A percentile compares a stretch with the other conserved stretches of the same genome.
These are phyloP conservation scores for Lucifuga dentata DNA, from an alignment of 2,113 vertebrate species.

Conservation along the genomic window DNA sequence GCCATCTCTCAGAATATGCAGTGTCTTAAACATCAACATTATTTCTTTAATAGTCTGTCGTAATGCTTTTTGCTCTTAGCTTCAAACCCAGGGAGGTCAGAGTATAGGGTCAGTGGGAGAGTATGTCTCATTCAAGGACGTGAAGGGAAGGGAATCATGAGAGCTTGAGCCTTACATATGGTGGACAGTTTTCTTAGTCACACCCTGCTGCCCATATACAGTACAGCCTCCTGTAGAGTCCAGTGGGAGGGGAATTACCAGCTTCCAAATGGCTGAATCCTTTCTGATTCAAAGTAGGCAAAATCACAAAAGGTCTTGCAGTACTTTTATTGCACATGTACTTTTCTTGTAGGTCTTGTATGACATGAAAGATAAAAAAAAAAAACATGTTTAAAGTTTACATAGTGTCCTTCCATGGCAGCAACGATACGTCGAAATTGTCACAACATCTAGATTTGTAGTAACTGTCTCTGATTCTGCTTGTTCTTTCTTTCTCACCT, in stretches of 20 bases:
- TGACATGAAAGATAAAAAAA: too few relatives aligned
- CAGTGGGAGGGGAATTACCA: too few relatives aligned
- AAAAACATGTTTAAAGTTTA: background rate
- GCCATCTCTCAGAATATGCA: constrained; percentile 34
- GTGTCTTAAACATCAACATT: constrained; percentile 31
- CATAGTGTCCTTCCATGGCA: background rate
- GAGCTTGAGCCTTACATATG: background rate
- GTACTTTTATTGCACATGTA: too few relatives aligned
- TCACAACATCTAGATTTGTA: background rate
- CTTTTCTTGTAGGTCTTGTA: too few relatives aligned
- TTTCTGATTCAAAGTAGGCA: too few relatives aligned
- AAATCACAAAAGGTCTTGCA: too few relatives aligned
- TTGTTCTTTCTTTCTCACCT: background rate
- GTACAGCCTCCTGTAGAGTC: too few relatives aligned
- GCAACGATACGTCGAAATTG: background rate
- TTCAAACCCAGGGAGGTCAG: constrained; percentile 39
- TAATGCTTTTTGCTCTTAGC: constrained; percentile 25
- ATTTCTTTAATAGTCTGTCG: constrained; percentile 48
- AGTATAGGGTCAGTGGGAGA: constrained; percentile 28
- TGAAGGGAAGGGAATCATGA: constrained; percentile 2
- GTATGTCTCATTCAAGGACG: constrained; percentile 14
- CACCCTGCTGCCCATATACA: background rate
- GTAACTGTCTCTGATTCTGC: background rate
- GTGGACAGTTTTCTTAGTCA: background rate
- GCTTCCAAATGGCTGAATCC: too few relatives aligned